Percentiles rank a stretch among this genome's conserved stretches.
These are phyloP conservation scores for Perodicticus potto DNA, from an alignment of 2,797 vertebrate genomes.

Conservation along the genomic window DNA sequence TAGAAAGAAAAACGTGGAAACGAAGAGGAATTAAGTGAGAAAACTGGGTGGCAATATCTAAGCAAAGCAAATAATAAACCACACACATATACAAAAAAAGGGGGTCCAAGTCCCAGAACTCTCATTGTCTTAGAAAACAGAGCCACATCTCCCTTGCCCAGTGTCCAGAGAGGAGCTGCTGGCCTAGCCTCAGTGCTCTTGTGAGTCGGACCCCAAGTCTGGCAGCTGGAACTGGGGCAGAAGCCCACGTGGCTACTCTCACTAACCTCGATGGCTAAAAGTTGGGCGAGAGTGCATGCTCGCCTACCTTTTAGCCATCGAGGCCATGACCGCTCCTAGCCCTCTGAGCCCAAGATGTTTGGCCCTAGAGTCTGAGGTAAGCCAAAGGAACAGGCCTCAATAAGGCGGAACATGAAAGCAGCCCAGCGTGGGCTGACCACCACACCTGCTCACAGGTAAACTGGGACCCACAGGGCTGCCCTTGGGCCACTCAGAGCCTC, in stretches of 20 bases:
- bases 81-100: not conserved
- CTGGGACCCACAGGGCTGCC: not conserved
- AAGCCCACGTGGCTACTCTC: not conserved
- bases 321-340: not conserved
- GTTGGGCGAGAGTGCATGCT: no score
- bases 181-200: constrained; percentile 3
- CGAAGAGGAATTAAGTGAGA: constrained; percentile 49
- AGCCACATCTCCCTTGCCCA: not conserved
- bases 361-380: not conserved
- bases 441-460: constrained; percentile 59
- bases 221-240: not conserved
- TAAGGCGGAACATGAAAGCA: not conserved
- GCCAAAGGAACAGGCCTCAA: not conserved
- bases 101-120: not conserved
- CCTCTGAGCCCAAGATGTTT: not conserved
- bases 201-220: not conserved
- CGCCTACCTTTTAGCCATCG: not conserved
- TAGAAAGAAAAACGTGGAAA: constrained; percentile 79
- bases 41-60: not conserved
- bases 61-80: not conserved
- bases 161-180: not conserved
- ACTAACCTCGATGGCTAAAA: not conserved
- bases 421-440: not conserved
- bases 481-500: not conserved
- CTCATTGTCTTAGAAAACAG: not conserved